Evolutionary conservation across 2,797 vertebrate genomes (phyloP).

Genomic region (Onychomys torridus): DNA sequence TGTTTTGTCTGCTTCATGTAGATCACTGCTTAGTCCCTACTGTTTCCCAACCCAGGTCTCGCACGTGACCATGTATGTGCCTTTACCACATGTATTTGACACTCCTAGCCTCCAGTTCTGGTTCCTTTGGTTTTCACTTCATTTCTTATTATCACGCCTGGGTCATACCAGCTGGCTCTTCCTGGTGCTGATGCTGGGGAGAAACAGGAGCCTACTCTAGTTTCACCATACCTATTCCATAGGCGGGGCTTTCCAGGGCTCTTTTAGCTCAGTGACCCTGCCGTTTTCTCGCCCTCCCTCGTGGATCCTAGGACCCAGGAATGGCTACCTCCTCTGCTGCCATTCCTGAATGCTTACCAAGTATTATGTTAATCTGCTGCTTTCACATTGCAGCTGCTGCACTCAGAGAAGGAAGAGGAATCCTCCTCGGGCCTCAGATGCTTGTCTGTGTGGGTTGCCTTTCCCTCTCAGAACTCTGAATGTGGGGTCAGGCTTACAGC

Average conservation of each 20-base stretch:
- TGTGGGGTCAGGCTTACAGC: slow-evolving; percentile 20
- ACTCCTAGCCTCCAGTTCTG: slow-evolving; percentile 4
- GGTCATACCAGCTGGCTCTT: slow-evolving; percentile 50
- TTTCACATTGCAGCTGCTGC: slow-evolving; percentile 71
- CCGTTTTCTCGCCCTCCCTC: not conserved
- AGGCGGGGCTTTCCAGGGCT: slow-evolving; percentile 62
- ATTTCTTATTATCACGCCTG: not conserved
- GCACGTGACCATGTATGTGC: fast-evolving
- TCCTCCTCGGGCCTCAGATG: slow-evolving; percentile 63
- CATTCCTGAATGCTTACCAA: slow-evolving; percentile 62
- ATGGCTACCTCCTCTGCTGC: slow-evolving; percentile 63
- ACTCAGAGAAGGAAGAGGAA: slow-evolving; percentile 34
- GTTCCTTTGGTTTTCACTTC: not conserved
- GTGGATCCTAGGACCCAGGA: not conserved
- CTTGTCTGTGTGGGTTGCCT: slow-evolving; percentile 73
- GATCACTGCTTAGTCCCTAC: not conserved
- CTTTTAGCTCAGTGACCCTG: not conserved
- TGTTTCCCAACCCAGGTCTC: fast-evolving
- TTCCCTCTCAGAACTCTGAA: slow-evolving; percentile 52
- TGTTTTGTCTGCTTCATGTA: not conserved
- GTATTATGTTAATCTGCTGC: slow-evolving; percentile 13
- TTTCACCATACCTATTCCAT: not conserved
- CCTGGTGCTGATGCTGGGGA: not conserved
- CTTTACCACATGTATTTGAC: not conserved
- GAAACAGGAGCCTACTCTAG: not conserved